phyloP scores from a whole-genome alignment of 2,797 vertebrate genomes.

The Alauda arvensis region DNA sequence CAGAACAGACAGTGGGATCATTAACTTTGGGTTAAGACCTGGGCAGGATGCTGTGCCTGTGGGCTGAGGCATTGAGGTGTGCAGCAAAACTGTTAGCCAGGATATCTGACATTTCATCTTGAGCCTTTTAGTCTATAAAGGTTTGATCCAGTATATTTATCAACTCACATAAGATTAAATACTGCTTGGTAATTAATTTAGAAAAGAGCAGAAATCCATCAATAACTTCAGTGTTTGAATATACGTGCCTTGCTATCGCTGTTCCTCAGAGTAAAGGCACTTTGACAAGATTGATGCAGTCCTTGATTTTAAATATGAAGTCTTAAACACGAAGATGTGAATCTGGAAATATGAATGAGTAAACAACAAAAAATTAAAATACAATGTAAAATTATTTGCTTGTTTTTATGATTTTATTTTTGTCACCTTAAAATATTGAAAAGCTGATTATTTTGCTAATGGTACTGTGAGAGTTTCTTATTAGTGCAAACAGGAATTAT shows the following conservation, averaged over 20 bases:
- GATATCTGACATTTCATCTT: neutral
- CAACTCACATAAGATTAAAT: neutral
- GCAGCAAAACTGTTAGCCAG: neutral
- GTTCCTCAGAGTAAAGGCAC: neutral
- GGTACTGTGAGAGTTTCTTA: neutral
- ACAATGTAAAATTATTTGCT: neutral
- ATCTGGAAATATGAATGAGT: neutral
- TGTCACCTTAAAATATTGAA: neutral
- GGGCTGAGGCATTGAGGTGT: neutral
- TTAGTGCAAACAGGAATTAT: neutral
- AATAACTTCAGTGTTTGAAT: neutral
- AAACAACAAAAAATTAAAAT: neutral
- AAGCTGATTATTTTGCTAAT: neutral
- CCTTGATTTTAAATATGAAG: neutral
- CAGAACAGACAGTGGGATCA: neutral
- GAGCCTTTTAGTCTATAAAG: neutral
- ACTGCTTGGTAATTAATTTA: neutral
- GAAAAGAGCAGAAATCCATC: neutral
- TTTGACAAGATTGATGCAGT: neutral
- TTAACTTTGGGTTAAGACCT: neutral
- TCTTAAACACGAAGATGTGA: neutral
- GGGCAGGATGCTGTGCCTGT: neutral
- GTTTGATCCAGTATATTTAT: neutral
- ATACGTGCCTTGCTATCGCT: neutral
- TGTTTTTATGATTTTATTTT: neutral